Evolutionary conservation across 2,888 invertebrate species (phyloP).

Genomic region (Drosophila subsilvestris): DNA sequence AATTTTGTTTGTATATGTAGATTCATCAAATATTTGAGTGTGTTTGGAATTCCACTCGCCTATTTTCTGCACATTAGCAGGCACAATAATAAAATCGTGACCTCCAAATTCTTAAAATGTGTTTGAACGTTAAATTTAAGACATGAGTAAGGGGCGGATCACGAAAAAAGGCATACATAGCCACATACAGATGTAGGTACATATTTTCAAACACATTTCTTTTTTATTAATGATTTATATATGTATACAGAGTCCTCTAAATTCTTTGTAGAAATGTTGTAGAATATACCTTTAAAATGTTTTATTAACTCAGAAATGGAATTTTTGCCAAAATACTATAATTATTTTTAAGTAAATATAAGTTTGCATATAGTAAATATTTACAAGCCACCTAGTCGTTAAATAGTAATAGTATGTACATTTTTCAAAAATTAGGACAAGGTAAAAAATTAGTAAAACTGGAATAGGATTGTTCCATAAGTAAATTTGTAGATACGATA

Average conservation of each 20-base stretch:
- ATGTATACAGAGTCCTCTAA: not conserved
- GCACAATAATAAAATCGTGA: constrained; percentile 40
- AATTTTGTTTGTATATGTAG: constrained; percentile 21
- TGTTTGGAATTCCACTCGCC: constrained; percentile 47
- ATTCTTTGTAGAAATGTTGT: constrained; percentile 18
- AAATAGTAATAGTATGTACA: not conserved
- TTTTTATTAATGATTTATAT: not conserved
- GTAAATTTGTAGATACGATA: constrained; percentile 77
- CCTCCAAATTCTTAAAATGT: constrained; percentile 36
- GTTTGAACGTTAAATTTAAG: constrained; percentile 22
- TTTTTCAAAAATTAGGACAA: not conserved
- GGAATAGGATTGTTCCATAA: constrained; percentile 4
- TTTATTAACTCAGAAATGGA: not conserved
- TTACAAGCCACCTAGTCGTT: not conserved
- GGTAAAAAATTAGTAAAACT: constrained; percentile 3
- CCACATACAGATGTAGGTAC: constrained; percentile 22
- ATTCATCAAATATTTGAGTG: constrained; percentile 46
- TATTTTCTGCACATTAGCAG: constrained; percentile 32
- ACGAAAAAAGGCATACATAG: constrained; percentile 20
- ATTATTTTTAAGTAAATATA: not conserved
- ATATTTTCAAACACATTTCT: not conserved
- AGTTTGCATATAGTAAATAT: not conserved
- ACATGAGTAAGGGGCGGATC: constrained; percentile 26
- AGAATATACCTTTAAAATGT: constrained; percentile 10
- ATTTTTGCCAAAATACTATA: too few species aligned